phyloP scores from a whole-genome alignment of 2,113 vertebrate species.

The Aviceda subcristata region DNA sequence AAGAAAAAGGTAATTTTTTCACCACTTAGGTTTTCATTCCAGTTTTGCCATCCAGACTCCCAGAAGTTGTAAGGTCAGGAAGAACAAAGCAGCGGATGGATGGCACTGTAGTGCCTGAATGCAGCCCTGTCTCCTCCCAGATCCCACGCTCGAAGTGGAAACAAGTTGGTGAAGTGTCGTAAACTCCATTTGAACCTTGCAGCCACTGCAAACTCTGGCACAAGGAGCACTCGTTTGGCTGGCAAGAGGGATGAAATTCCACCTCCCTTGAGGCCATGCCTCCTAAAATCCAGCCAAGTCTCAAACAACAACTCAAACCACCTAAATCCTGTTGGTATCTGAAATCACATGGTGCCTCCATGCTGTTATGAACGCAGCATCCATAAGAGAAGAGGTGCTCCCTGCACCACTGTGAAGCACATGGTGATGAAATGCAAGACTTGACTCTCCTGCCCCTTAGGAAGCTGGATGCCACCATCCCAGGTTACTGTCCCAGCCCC shows the following conservation, averaged over 20 bases:
- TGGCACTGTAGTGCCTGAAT: background rate
- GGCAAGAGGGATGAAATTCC: background rate
- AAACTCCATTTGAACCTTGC: background rate
- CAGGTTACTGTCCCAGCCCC: background rate
- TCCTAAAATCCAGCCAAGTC: background rate
- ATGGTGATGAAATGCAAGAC: background rate
- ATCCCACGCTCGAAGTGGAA: background rate
- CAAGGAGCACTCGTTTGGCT: background rate
- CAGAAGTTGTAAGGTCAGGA: background rate
- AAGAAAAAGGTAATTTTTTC: background rate
- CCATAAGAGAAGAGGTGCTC: background rate
- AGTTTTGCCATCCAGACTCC: background rate
- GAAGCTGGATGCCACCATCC: background rate
- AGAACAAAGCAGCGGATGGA: rapidly evolving
- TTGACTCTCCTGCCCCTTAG: background rate
- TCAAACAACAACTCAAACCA: background rate
- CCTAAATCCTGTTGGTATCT: background rate
- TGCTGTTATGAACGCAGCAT: background rate
- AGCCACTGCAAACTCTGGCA: background rate
- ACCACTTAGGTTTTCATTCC: background rate
- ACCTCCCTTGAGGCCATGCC: background rate
- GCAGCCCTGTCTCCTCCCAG: background rate
- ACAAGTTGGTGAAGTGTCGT: background rate
- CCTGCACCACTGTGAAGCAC: background rate
- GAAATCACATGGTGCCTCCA: background rate